Conservation (phyloP, 2,888 invertebrate species). For the Ochropleura leucogaster region DNA sequence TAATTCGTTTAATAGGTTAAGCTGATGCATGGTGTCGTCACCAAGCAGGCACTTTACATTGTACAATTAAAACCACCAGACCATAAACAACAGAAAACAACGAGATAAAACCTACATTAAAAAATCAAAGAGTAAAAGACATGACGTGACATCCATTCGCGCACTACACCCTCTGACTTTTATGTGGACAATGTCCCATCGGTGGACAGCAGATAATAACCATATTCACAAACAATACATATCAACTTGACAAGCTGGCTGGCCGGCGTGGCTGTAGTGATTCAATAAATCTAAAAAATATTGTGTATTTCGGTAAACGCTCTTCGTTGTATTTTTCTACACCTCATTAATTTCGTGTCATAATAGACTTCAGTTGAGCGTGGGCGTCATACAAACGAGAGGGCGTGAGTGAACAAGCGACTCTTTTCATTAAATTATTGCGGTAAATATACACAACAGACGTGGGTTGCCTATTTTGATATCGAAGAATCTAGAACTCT, state of each 20-base stretch:
- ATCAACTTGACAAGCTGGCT: background rate
- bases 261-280: background rate
- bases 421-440: background rate
- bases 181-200: background rate
- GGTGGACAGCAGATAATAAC: background rate
- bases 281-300: background rate
- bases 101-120: background rate
- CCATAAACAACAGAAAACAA: background rate
- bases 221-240: background rate
- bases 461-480: background rate
- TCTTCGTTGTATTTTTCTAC: constrained; percentile 25
- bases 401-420: background rate
- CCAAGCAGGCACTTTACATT: background rate
- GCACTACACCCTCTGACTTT: background rate
- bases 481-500: background rate
- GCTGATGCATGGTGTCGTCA: background rate
- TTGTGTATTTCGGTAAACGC: background rate
- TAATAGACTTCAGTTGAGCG: constrained; percentile 9
- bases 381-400: constrained; percentile 4
- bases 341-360: constrained; percentile 21
- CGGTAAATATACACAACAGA: background rate
- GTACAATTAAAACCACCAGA: background rate
- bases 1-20: background rate
- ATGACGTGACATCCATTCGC: background rate
- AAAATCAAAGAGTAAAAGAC: background rate